Base-by-base conservation (phyloP, 2,797 vertebrate species). In the Odontamblyopus lacepedii region DNA sequence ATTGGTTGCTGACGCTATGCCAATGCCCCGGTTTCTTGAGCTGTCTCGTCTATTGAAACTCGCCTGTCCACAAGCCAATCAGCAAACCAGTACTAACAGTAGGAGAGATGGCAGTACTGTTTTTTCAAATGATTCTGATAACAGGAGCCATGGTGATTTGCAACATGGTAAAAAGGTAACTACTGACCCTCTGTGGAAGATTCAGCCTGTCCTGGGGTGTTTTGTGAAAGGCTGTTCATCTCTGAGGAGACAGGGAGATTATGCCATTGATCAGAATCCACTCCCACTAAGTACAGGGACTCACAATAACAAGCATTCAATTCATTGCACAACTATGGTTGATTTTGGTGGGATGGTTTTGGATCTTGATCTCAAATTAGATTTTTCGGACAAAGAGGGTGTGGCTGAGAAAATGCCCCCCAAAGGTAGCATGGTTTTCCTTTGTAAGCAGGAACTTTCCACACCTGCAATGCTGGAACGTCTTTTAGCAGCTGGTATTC, bases 371-470 rank as follows among this genome's bases (percentile, higher is more conserved):
- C 82, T 95, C 29, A 90, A 88, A 78, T 41, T 90, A 50, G 87
- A 92, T 82, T 81, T 86, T 35, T 85, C 82, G 0, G 82, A 88
- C 72, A 92, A 92, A 85, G 93, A 94, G 72, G 83, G 84, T 26
- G 71, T 89, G 2, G 85, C 94, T 0, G 89, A 93, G 79, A 92
- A 91, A 79, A 92, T 94, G 89, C 90, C 88, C 38, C 90, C 91
- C 48, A 86, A 70, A 73, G 91, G 89, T 23, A 90, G 93, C 5
- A 91, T 88, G 86, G 87, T 93, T 30, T 95, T 93, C 78, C 93
- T 95, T 57, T 95, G 94, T 83, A 94, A 92, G 74, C 94, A 94
- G 74, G 93, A 95, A 61, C 92, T 94, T 19, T 94, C 93, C 62
- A 94, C 94, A 11, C 93, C 94, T 7, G 91, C 91, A 0, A 93